Evolutionary conservation across 2,888 invertebrate genomes (phyloP).

Genomic region (Homarus gammarus): DNA sequence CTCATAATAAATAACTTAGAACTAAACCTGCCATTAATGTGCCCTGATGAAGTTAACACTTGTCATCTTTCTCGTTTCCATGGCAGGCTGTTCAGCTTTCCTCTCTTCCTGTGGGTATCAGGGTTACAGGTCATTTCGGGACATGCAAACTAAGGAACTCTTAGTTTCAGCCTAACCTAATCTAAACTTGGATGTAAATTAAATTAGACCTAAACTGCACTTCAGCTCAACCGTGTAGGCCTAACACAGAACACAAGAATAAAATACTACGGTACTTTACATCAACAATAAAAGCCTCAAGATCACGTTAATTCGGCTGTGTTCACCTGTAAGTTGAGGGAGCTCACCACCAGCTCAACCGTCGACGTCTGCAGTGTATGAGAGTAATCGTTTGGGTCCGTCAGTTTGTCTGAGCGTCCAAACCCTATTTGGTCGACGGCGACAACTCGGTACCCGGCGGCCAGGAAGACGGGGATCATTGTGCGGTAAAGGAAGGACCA

Average conservation of each 20-base stretch:
- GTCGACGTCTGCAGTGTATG: constrained; percentile 56
- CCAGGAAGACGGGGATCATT: constrained; percentile 59
- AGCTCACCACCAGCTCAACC: constrained; percentile 25
- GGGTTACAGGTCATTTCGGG: too few relatives aligned
- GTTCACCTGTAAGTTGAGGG: constrained; percentile 48
- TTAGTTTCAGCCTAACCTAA: too few relatives aligned
- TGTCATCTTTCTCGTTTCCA: too few relatives aligned
- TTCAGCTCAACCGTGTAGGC: too few relatives aligned
- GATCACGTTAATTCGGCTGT: background rate
- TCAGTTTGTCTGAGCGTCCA: constrained; percentile 68
- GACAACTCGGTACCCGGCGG: constrained; percentile 59
- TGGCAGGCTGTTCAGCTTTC: too few relatives aligned
- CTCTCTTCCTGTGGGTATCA: too few relatives aligned
- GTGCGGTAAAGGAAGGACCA: constrained; percentile 70
- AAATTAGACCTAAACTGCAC: too few relatives aligned
- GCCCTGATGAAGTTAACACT: too few relatives aligned
- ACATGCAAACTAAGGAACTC: too few relatives aligned
- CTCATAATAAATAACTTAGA: too few relatives aligned
- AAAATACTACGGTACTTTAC: background rate
- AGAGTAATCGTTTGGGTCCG: constrained; percentile 46
- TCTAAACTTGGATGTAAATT: too few relatives aligned
- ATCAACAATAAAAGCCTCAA: background rate
- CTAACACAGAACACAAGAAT: background rate
- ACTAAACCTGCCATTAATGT: too few relatives aligned
- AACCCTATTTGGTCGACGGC: constrained; percentile 65